These are phyloP conservation scores for Scarus forsteni DNA, from an alignment of 2,797 vertebrate species.

Conservation along the genomic window DNA sequence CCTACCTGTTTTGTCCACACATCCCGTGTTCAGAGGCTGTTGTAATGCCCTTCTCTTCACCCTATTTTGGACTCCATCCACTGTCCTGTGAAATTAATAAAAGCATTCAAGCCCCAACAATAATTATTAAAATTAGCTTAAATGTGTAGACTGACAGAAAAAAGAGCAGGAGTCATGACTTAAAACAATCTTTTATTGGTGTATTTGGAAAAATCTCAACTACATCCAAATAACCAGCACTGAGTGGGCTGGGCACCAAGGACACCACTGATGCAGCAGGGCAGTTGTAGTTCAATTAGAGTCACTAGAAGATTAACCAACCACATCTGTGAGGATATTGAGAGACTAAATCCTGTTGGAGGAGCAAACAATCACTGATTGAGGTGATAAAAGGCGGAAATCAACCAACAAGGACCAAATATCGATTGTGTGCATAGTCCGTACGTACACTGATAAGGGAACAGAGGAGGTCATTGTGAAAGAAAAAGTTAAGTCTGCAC, in stretches of 20 bases:
- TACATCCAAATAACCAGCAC: constrained; percentile 79
- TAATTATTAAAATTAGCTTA: neutral
- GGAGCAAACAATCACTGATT: constrained; percentile 78
- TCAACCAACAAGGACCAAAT: constrained; percentile 66
- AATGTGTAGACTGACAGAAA: constrained; percentile 15
- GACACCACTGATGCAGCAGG: constrained; percentile 82
- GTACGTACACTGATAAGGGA: constrained; percentile 56
- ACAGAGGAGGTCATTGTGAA: constrained; percentile 47
- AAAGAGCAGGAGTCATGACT: constrained; percentile 58
- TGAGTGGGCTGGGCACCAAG: constrained; percentile 73
- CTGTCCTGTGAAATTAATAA: too few species aligned
- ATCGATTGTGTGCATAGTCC: constrained; percentile 70
- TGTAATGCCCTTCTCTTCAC: too few species aligned
- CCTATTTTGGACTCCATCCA: too few species aligned
- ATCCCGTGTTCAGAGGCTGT: too few species aligned
- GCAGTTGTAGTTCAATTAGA: constrained; percentile 79
- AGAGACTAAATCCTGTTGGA: constrained; percentile 77
- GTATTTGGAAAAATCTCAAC: constrained; percentile 75
- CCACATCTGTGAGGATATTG: constrained; percentile 75
- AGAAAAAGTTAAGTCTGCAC: constrained; percentile 57
- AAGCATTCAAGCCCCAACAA: too few species aligned
- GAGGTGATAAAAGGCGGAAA: constrained; percentile 69
- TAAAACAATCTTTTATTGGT: constrained; percentile 83
- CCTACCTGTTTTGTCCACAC: too few species aligned
- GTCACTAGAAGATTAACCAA: constrained; percentile 79